Evolutionary conservation across 2,888 invertebrate species (phyloP).

Genomic region (Drosophila barbarae): DNA sequence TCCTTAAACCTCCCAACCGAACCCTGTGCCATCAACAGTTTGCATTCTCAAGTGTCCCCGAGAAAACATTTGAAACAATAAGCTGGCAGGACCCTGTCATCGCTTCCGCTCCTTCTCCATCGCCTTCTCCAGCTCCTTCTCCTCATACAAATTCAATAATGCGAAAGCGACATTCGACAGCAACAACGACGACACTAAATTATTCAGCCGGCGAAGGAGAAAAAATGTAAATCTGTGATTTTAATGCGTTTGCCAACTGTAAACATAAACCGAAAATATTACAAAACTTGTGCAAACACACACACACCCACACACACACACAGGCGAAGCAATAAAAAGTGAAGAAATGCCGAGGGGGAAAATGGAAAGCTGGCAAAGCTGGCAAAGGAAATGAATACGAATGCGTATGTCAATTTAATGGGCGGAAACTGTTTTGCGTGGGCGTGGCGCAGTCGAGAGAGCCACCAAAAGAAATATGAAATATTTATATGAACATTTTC

Average conservation of each 20-base stretch:
- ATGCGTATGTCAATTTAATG: conserved; percentile 75
- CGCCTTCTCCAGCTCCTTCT: too few species aligned
- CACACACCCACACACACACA: neutral
- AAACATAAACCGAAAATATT: conserved; percentile 77
- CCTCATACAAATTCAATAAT: conserved; percentile 65
- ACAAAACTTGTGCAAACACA: conserved; percentile 74
- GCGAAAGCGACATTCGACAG: conserved; percentile 47
- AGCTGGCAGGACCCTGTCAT: conserved; percentile 53
- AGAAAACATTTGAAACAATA: conserved; percentile 71
- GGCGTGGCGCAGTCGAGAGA: conserved; percentile 15
- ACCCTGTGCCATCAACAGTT: conserved; percentile 63
- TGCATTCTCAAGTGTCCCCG: conserved; percentile 61
- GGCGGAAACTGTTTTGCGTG: conserved; percentile 66
- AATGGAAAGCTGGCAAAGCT: conserved; percentile 1
- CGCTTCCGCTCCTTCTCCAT: neutral
- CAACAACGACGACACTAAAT: conserved; percentile 67
- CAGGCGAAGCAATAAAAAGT: conserved; percentile 54
- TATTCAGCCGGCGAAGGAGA: conserved; percentile 57
- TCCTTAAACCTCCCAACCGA: neutral
- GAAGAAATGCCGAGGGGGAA: conserved; percentile 3
- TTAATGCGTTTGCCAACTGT: conserved; percentile 77
- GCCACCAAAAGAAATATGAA: conserved; percentile 61
- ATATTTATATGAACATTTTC: conserved; percentile 74
- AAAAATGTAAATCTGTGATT: conserved; percentile 75
- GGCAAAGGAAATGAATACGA: conserved; percentile 62